Evolutionary conservation across 2,888 invertebrate species (phyloP).

Genomic region (Monopis laevigella): DNA sequence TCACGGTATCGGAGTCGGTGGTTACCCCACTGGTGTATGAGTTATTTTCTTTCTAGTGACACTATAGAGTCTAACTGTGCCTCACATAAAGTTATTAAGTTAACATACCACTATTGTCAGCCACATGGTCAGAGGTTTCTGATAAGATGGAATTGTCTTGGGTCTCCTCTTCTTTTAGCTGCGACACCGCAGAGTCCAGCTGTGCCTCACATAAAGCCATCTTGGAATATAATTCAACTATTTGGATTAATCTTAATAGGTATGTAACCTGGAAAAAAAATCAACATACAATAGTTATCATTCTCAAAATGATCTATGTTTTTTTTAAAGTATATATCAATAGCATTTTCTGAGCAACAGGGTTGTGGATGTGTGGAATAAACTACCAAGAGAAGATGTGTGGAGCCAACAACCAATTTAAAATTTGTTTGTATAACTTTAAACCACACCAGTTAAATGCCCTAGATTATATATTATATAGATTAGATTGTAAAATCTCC

Average conservation of each 20-base stretch:
- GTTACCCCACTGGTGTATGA: no score
- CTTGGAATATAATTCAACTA: constrained; percentile 11
- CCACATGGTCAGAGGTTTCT: background rate
- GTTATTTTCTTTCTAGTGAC: no score
- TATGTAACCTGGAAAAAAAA: background rate
- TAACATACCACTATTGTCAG: background rate
- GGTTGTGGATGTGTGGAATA: no score
- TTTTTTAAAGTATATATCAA: no score
- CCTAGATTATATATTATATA: no score
- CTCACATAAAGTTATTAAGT: constrained; percentile 31
- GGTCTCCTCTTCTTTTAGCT: constrained; percentile 34
- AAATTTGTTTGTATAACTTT: no score
- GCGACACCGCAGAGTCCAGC: constrained; percentile 41
- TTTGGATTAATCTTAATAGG: background rate
- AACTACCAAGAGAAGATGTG: no score
- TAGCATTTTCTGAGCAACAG: no score
- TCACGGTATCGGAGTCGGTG: no score
- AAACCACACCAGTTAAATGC: no score
- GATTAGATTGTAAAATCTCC: no score
- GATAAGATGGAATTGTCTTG: background rate
- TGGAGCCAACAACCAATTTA: no score
- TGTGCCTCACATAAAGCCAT: constrained; percentile 58
- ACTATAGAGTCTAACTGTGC: constrained; percentile 45
- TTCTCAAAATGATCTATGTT: background rate
- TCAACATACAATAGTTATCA: background rate